Base-by-base conservation (phyloP, 64 coral and sea anemone genomes). In the Stylophora pistillata region DNA sequence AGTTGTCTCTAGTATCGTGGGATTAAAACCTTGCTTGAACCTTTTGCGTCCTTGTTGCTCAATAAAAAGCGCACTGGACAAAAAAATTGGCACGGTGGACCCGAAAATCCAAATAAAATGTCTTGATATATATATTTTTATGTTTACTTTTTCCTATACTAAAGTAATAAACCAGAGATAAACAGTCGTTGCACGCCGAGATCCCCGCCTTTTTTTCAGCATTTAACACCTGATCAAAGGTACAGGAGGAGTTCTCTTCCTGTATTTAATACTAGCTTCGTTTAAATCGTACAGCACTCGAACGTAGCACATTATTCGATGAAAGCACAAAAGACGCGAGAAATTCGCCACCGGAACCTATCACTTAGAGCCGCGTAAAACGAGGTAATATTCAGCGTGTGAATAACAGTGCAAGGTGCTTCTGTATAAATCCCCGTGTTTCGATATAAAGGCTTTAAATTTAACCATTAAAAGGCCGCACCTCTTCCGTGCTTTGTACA, bases 301-400 rank as follows among this genome's bases (percentile, higher is more conserved):
- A 17, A 84, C 80, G 59, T 53, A 13, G 80, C 23, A 54, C 80
- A 53, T 69, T 84, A 62, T 84, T 68, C 61, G 62, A 33, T 53
- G 34, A 84, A 84, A 84, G 78, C 58, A 82, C 57, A 82, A 82
- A 82, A 82, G 78, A 63, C 59, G 57, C 30, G 59, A 82, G 78
- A 68, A 84, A 53, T 69, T 63, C 32, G 41, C 80, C 61, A 69
- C 80, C 80, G 80, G 61, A 84, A 84, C 60, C 33, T 41, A 41
- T 84, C 60, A 68, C 30, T 52, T 69, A 69, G 10, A 84, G 31
- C 37, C 37, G 37, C 80, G 69, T 84, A 84, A 84, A 84, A 84
- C 80, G 80, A 84, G 41, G 29, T 69, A 82, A 84, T 84, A 60
- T 69, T 84, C 52, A 27, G 66, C 75, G 60, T 84, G 53, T 84